These are phyloP conservation scores for Centrocercus urophasianus DNA, from an alignment of 2,113 vertebrate genomes.

Conservation along the genomic window DNA sequence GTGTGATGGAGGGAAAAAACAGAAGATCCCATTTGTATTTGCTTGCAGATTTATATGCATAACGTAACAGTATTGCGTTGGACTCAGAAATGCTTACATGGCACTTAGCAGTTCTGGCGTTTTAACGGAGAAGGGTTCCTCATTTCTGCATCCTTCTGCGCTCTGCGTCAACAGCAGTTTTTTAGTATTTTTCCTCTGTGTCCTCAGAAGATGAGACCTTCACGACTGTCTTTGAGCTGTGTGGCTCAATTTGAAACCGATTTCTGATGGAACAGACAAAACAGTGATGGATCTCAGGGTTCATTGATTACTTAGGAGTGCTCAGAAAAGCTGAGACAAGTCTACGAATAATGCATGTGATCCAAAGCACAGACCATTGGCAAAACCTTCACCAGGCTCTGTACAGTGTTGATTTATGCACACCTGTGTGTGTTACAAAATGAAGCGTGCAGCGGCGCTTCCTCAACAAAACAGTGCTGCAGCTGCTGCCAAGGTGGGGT, in stretches of 20 bases:
- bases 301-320: neutral
- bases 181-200: neutral
- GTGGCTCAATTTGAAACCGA: neutral
- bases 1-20: neutral
- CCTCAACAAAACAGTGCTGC: neutral
- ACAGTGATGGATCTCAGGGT: neutral
- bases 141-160: fast-evolving
- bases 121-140: neutral
- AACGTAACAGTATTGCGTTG: fast-evolving
- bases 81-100: neutral
- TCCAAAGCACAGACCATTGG: neutral
- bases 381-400: neutral
- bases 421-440: neutral
- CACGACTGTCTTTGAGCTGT: neutral
- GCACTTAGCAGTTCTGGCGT: neutral
- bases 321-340: neutral
- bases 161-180: neutral
- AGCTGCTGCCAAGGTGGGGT: neutral
- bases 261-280: neutral
- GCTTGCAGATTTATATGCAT: neutral
- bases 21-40: fast-evolving
- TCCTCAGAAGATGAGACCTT: neutral
- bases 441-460: neutral
- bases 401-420: neutral
- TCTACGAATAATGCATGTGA: neutral